Evolutionary conservation across 2,797 vertebrate species (phyloP), one percentile per base, ranked within the genome.

Genomic region (Macropodus opercularis): DNA sequence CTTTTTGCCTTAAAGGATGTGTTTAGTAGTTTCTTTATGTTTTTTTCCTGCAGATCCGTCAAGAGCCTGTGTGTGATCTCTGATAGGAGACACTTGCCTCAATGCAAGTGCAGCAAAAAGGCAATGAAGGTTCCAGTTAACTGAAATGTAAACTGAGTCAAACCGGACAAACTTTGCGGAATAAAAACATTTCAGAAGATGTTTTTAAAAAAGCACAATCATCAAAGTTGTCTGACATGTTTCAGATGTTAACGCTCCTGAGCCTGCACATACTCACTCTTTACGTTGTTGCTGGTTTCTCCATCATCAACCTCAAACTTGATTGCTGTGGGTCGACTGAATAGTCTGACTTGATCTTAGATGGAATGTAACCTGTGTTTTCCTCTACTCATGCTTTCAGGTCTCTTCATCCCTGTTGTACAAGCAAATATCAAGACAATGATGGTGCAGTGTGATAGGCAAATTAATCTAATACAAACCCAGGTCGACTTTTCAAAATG

Each of bases 1-100:
- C 87, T 88, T 64, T n/a, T 85, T 91, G 88, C 88, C 88, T 91
- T 91, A 91, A 87, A 75, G 63, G 65, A 81, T 54, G 19, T 23
- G 47, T 83, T 72, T 23, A 54, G 46, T 57, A 32, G 59, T 63
- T 47, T 77, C 60, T 77, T 49, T 71, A 41, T 24, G 19, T 57
- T 64, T 38, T 48, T 52, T 32, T 18, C 53, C 59, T 55, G 41
- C 73, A 73, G 56, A 72, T 72, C 72, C 39, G 38, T 64, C 42
- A 50, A 64, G 51, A 77, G 62, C 57, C 47, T 63, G 68, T 48
- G 62, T 71, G 59, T 79, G 53, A 68, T 39, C 53, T 38, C 32
- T 18, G 10, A 39, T 7, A 13, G 26, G 15, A 62, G 39, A 75
- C n/a, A 13, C 34, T 26, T 21, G 40, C 58, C 62, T 60, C 42